These are phyloP conservation scores for Papilio polytes DNA, from an alignment of 1,140 invertebrate species.

Conservation along the genomic window DNA sequence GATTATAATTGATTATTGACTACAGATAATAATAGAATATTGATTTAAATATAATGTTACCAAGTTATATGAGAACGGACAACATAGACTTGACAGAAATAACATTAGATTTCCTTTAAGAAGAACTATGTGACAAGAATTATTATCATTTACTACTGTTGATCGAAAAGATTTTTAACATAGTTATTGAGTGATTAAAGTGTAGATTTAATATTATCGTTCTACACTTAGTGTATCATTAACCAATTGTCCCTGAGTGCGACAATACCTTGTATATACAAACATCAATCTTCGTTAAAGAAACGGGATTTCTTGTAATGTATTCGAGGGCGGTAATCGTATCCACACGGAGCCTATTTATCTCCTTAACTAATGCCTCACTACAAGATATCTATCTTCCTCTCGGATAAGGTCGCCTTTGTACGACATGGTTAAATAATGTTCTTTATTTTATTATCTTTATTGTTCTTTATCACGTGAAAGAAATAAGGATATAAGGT, in stretches of 20 bases:
- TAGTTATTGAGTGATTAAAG: no score
- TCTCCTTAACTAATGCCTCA: not conserved
- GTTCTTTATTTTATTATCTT: no score
- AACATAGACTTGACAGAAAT: no score
- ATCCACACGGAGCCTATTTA: slow-evolving; percentile 7
- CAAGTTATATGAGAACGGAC: not conserved
- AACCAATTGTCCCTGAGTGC: no score
- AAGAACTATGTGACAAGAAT: no score
- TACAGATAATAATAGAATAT: no score
- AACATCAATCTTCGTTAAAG: slow-evolving; percentile 18
- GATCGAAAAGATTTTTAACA: no score
- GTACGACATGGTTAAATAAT: slow-evolving; percentile 5
- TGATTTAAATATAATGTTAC: not conserved
- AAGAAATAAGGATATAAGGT: not conserved
- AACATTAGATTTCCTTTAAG: no score
- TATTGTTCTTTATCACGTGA: not conserved
- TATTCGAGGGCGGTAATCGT: not conserved
- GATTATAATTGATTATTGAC: slow-evolving; percentile 6
- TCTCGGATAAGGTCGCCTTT: slow-evolving; percentile 8
- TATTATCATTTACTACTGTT: no score
- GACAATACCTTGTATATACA: not conserved
- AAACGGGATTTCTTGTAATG: slow-evolving; percentile 1
- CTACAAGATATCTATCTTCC: slow-evolving; percentile 1
- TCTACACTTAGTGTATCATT: no score
- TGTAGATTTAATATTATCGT: no score